phyloP scores from a whole-genome alignment of 1,140 invertebrate genomes.

The Belonocnema kinseyi region DNA sequence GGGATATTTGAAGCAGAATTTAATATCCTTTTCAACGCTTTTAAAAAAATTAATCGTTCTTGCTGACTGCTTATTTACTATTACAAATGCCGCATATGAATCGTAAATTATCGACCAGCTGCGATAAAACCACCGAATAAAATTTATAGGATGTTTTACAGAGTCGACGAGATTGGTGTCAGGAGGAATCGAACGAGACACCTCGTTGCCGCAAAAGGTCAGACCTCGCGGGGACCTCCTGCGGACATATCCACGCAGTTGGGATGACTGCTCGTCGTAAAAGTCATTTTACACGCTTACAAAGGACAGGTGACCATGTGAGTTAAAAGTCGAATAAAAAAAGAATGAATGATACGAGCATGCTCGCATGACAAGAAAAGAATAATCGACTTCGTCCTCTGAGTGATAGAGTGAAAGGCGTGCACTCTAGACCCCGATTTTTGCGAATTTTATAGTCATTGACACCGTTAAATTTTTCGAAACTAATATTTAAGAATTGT shows the following conservation, averaged over 20 bases:
- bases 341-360: background rate
- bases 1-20: too few species aligned
- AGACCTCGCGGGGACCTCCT: slow-evolving; percentile 67
- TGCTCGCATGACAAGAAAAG: slow-evolving; percentile 27
- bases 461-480: background rate
- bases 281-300: slow-evolving; percentile 69
- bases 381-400: slow-evolving; percentile 1
- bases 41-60: background rate
- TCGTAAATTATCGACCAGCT: slow-evolving; percentile 67
- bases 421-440: slow-evolving; percentile 14
- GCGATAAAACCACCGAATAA: slow-evolving; percentile 68
- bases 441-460: background rate
- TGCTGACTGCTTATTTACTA: slow-evolving; percentile 21
- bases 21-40: too few species aligned
- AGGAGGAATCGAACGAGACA: slow-evolving; percentile 70
- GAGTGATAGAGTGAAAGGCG: slow-evolving; percentile 16
- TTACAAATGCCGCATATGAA: slow-evolving; percentile 48
- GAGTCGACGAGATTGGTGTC: slow-evolving; percentile 69
- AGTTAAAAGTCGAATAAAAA: slow-evolving; percentile 34
- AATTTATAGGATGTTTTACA: slow-evolving; percentile 73
- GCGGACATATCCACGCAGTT: slow-evolving; percentile 58
- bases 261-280: slow-evolving; percentile 68
- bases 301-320: slow-evolving; percentile 71
- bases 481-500: too few species aligned
- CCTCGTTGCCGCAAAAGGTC: slow-evolving; percentile 66